phyloP scores from a whole-genome alignment of 2,888 invertebrate genomes.

The Lasioglossum pauxillum region DNA sequence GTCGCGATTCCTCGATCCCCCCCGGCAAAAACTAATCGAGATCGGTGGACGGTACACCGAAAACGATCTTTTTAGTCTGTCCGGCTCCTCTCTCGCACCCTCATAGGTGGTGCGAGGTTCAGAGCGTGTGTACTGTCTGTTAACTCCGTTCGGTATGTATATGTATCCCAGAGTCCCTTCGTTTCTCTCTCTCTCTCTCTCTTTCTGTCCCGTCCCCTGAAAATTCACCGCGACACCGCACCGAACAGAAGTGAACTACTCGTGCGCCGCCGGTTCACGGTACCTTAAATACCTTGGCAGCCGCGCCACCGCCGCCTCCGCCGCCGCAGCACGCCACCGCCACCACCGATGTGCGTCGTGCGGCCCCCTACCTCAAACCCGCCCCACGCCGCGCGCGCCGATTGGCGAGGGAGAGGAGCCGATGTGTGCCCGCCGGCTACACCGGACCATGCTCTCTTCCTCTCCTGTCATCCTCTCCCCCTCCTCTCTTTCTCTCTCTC shows the following conservation, averaged over 20 bases:
- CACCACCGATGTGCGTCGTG: slow-evolving; percentile 67
- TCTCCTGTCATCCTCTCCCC: slow-evolving; percentile 41
- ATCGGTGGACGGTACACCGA: neutral
- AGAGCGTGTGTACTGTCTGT: slow-evolving; percentile 28
- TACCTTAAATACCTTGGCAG: slow-evolving; percentile 87
- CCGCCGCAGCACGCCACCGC: slow-evolving; percentile 67
- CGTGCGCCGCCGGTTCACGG: slow-evolving; percentile 87
- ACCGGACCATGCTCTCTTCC: slow-evolving; percentile 71
- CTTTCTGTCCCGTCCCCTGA: slow-evolving; percentile 66
- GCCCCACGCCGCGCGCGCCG: slow-evolving; percentile 84
- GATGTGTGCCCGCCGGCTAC: slow-evolving; percentile 74
- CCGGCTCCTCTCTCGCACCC: slow-evolving; percentile 45
- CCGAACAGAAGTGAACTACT: slow-evolving; percentile 86
- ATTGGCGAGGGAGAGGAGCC: slow-evolving; percentile 80
- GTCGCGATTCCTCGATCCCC: neutral
- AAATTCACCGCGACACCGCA: slow-evolving; percentile 83
- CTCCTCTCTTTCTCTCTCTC: slow-evolving; percentile 47
- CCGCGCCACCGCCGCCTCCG: slow-evolving; percentile 80
- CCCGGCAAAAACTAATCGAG: neutral
- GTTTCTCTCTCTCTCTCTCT: neutral
- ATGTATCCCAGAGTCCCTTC: slow-evolving; percentile 23
- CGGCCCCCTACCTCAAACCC: slow-evolving; percentile 85
- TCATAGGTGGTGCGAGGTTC: slow-evolving; percentile 41
- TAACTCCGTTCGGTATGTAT: slow-evolving; percentile 15
- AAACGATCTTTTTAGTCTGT: slow-evolving; percentile 21